Percentiles rank a stretch among this genome's conserved stretches.
Evolutionary conservation across 2,113 vertebrate genomes (phyloP).

Genomic region (Tretioscincus oriximinensis): DNA sequence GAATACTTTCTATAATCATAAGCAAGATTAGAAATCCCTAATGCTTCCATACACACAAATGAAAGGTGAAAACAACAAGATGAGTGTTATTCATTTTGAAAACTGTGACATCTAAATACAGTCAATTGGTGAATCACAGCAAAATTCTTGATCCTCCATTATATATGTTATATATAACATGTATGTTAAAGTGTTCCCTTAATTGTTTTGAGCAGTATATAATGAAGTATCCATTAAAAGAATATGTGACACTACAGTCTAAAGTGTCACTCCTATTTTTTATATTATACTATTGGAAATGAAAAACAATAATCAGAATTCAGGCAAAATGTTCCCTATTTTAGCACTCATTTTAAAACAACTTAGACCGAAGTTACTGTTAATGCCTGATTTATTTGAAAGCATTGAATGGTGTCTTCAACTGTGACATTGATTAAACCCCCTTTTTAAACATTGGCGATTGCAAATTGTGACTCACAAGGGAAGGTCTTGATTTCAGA

Average conservation of each 20-base stretch:
- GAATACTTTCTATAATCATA: background rate
- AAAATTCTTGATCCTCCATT: background rate
- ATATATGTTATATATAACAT: too few relatives aligned
- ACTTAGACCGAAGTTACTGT: background rate
- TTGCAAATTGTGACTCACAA: background rate
- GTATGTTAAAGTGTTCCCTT: too few relatives aligned
- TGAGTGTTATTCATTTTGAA: background rate
- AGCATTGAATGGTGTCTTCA: too few relatives aligned
- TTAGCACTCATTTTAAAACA: background rate
- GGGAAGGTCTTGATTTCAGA: slow-evolving; percentile 1
- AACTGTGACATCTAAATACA: too few relatives aligned
- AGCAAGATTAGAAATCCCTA: background rate
- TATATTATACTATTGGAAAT: background rate
- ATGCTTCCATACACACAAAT: background rate
- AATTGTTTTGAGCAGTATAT: too few relatives aligned
- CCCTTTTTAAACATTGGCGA: slow-evolving; percentile 35
- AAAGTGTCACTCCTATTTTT: background rate
- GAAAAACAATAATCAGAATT: background rate
- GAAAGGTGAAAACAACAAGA: background rate
- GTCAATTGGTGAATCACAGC: too few relatives aligned
- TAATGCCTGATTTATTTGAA: background rate
- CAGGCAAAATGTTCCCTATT: slow-evolving; percentile 6
- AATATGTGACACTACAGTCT: background rate
- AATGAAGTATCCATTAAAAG: background rate
- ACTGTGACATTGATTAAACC: slow-evolving; percentile 15